Conservation (phyloP, 2,888 invertebrate genomes). For the Zaprionus lineosus region DNA sequence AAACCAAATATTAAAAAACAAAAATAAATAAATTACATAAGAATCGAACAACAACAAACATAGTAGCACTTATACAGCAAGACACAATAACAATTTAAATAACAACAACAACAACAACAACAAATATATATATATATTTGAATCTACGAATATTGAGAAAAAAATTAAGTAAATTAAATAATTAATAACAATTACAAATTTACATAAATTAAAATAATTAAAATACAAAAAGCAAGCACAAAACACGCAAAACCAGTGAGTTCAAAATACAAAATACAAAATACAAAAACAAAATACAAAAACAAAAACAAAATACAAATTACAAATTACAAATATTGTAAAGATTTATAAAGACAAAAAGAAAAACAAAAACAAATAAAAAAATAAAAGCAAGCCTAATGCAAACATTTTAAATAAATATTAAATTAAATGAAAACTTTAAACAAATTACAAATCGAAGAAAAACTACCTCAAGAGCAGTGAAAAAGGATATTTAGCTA, state of each 20-base stretch:
- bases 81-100: conserved; percentile 37
- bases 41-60: too few relatives aligned
- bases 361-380: not conserved
- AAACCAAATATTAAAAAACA: conserved; percentile 30
- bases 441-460: conserved; percentile 28
- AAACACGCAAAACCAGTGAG: conserved; percentile 53
- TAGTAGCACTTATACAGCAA: conserved; percentile 66
- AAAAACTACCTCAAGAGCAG: conserved; percentile 72
- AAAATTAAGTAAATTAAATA: conserved; percentile 32
- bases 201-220: conserved; percentile 26
- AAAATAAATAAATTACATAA: conserved; percentile 55
- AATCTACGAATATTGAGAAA: conserved; percentile 34
- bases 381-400: too few relatives aligned
- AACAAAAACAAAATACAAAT: conserved; percentile 3
- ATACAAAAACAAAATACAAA: conserved; percentile 18
- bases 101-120: conserved; percentile 40
- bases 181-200: conserved; percentile 40
- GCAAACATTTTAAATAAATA: too few relatives aligned
- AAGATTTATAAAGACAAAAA: conserved; percentile 15
- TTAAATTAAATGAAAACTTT: too few relatives aligned
- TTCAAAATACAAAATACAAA: conserved; percentile 49
- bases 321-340: conserved; percentile 19
- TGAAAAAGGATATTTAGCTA: too few relatives aligned
- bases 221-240: conserved; percentile 27
- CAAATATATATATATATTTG: conserved; percentile 56